Evolutionary conservation across 2,888 invertebrate species (phyloP).

Genomic region (Plutella xylostella): DNA sequence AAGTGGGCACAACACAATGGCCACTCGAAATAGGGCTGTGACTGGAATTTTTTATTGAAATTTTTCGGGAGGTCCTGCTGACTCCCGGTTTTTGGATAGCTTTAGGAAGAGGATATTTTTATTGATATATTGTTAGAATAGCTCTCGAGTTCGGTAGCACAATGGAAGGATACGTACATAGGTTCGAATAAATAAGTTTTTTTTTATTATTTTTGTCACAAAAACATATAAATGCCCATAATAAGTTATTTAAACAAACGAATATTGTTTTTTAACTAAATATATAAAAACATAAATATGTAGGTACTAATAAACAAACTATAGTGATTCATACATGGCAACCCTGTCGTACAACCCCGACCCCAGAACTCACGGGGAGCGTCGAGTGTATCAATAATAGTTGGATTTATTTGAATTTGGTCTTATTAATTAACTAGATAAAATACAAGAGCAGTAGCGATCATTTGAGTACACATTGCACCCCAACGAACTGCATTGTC

Average conservation of each 20-base stretch:
- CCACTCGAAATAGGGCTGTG: conserved; percentile 53
- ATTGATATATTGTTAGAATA: not conserved
- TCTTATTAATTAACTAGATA: conserved; percentile 66
- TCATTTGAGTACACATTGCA: not conserved
- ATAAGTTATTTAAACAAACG: not conserved
- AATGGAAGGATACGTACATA: not conserved
- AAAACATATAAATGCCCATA: not conserved
- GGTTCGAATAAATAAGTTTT: too few relatives aligned
- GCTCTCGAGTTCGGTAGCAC: too few relatives aligned
- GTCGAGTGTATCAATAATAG: conserved; percentile 62
- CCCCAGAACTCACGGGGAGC: conserved; percentile 14
- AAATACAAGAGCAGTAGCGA: conserved; percentile 27
- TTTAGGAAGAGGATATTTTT: not conserved
- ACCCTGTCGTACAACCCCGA: conserved; percentile 30
- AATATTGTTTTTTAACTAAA: not conserved
- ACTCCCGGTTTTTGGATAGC: not conserved
- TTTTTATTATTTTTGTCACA: not conserved
- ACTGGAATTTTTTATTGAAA: conserved; percentile 38
- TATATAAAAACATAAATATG: not conserved
- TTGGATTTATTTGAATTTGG: conserved; percentile 62
- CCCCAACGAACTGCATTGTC: too few relatives aligned
- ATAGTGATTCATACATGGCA: conserved; percentile 22
- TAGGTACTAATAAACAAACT: not conserved
- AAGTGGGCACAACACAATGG: conserved; percentile 57
- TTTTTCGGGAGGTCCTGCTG: not conserved